phyloP scores from a whole-genome alignment of 2,113 vertebrate species.

The Corythornis cristatus region DNA sequence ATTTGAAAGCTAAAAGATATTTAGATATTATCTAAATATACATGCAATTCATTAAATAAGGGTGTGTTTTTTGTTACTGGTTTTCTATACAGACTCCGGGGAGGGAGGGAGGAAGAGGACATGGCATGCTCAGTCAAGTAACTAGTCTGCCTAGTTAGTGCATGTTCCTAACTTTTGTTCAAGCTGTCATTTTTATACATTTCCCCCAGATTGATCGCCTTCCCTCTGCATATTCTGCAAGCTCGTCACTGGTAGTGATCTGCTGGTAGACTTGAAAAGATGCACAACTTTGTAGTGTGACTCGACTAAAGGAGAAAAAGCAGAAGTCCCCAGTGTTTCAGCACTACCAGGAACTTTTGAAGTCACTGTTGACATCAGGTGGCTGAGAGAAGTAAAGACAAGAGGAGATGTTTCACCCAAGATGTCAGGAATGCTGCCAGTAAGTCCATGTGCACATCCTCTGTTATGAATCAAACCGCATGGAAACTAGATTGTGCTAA shows the following conservation, averaged over 20 bases:
- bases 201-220: background rate
- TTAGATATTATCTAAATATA: background rate
- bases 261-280: background rate
- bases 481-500: background rate
- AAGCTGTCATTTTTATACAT: background rate
- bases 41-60: background rate
- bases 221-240: background rate
- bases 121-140: background rate
- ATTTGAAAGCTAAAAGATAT: background rate
- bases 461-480: background rate
- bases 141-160: background rate
- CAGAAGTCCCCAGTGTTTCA: background rate
- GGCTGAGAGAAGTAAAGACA: background rate
- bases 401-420: background rate
- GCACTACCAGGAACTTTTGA: background rate
- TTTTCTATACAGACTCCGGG: background rate
- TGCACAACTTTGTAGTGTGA: background rate
- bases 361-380: background rate
- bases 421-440: background rate
- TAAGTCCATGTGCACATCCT: background rate
- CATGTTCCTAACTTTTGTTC: background rate
- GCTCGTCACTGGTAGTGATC: background rate
- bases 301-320: background rate
- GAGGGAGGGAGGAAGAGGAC: rapidly evolving
- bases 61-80: background rate